Evolutionary conservation across 2,113 vertebrate species (phyloP).

Genomic region (Empidonax traillii): DNA sequence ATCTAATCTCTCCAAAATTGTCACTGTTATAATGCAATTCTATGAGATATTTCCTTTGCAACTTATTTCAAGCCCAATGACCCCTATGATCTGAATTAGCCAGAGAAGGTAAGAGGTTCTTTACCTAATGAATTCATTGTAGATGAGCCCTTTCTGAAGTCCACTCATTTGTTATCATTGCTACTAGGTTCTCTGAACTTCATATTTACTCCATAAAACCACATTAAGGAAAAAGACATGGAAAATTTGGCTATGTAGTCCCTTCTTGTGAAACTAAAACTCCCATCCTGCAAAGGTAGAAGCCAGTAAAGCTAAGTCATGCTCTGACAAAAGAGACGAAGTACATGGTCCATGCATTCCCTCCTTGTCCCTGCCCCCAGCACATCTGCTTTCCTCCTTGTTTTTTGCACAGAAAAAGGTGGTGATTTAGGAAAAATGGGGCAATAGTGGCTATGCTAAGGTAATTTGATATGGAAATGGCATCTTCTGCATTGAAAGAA

Average conservation of each 20-base stretch:
- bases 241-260: background rate
- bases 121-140: background rate
- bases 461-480: background rate
- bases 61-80: background rate
- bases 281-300: background rate
- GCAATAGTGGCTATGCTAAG: background rate
- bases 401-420: background rate
- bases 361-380: accelerated
- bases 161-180: background rate
- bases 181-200: background rate
- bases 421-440: background rate
- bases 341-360: background rate
- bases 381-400: background rate
- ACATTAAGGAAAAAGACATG: background rate
- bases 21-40: background rate
- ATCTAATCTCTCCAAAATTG: background rate
- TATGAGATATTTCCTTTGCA: background rate
- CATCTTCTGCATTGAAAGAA: background rate
- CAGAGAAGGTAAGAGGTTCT: background rate
- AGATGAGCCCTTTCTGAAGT: background rate
- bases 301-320: background rate
- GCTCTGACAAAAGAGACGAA: background rate
- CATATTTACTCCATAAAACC: background rate
- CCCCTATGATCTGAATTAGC: background rate
- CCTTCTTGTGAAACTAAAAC: background rate